These are phyloP conservation scores for Notocelia uddmanniana DNA, from an alignment of 2,888 invertebrate species.

Conservation along the genomic window DNA sequence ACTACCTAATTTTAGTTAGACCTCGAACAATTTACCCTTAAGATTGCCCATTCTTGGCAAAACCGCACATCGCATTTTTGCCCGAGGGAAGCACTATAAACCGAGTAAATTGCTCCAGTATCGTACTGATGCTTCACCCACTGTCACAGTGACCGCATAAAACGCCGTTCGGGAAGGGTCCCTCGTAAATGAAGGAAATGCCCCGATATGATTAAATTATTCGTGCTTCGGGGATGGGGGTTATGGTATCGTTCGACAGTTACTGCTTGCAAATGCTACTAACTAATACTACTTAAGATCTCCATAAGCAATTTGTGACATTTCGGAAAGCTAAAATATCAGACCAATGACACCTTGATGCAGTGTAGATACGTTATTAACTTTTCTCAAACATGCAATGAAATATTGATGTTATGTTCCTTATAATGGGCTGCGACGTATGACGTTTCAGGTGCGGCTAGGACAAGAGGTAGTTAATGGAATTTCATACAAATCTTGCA, in stretches of 20 bases:
- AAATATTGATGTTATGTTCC: too few relatives aligned
- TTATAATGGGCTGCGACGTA: too few relatives aligned
- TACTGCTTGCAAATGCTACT: constrained; percentile 34
- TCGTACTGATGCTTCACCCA: not conserved
- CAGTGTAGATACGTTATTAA: not conserved
- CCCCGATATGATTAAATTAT: constrained; percentile 41
- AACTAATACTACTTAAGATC: not conserved
- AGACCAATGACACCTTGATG: not conserved
- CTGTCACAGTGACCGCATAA: constrained; percentile 31
- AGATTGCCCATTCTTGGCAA: not conserved
- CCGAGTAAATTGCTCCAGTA: constrained; percentile 7
- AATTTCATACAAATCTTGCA: too few relatives aligned
- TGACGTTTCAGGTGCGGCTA: too few relatives aligned
- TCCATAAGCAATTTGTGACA: not conserved
- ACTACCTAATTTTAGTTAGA: constrained; percentile 23
- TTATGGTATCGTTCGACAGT: constrained; percentile 21
- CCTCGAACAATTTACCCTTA: not conserved
- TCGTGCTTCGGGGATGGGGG: constrained; percentile 22
- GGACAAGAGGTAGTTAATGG: too few relatives aligned
- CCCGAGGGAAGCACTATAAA: not conserved
- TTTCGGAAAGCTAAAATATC: not conserved
- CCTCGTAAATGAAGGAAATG: constrained; percentile 36
- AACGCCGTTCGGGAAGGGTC: constrained; percentile 25
- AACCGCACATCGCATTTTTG: not conserved
- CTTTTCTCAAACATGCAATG: too few relatives aligned